These are phyloP conservation scores for Chamaea fasciata DNA, from an alignment of 2,113 vertebrate species.

Conservation along the genomic window DNA sequence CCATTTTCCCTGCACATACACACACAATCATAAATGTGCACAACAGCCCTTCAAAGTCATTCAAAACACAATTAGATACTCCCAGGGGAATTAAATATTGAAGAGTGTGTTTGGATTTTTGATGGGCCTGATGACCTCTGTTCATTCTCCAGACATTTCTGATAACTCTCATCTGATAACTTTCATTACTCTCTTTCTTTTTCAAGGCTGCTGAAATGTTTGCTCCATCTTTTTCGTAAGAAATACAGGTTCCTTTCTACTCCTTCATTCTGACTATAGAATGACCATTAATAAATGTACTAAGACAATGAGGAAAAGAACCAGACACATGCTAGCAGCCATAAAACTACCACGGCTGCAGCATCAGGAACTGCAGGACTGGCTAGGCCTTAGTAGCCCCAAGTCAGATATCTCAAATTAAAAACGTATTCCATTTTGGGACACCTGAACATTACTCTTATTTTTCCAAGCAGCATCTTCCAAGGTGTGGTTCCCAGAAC, in stretches of 20 bases:
- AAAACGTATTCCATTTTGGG: neutral
- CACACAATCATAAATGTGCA: neutral
- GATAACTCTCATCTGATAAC: no score
- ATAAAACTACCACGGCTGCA: neutral
- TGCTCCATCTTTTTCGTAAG: neutral
- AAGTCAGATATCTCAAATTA: neutral
- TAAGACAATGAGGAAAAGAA: neutral
- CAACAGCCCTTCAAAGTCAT: constrained; percentile 35
- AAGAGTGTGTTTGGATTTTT: neutral
- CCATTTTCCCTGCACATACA: neutral
- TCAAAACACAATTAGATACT: constrained; percentile 41
- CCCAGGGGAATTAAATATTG: constrained; percentile 38
- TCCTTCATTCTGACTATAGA: neutral
- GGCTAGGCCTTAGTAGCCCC: neutral
- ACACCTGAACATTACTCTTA: neutral
- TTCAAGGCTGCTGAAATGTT: neutral
- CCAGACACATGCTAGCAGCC: neutral
- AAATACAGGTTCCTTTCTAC: neutral
- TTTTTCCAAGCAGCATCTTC: neutral
- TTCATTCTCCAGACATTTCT: neutral
- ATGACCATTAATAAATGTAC: neutral
- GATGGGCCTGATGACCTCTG: neutral
- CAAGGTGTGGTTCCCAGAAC: neutral
- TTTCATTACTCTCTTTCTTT: neutral
- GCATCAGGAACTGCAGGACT: neutral